Percentiles rank a stretch among this genome's conserved stretches.
phyloP scores from a whole-genome alignment of 1,140 invertebrate species.

The Drosophila ficusphila region DNA sequence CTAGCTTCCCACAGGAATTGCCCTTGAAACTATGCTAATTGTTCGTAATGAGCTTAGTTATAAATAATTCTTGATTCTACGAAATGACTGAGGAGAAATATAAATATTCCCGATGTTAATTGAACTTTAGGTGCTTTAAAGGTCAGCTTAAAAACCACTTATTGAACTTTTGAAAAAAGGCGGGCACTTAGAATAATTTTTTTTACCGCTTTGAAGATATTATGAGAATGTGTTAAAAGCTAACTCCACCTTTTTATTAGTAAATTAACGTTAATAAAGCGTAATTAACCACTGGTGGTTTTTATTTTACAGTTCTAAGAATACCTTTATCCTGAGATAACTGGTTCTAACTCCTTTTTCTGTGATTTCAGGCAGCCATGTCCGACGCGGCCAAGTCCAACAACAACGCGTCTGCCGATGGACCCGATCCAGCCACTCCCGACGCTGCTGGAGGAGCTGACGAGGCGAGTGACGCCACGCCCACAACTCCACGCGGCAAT shows the following conservation, averaged over 20 bases:
- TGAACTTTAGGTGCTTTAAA: background rate
- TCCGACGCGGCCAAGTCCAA: slow-evolving; percentile 65
- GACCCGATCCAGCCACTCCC: slow-evolving; percentile 9
- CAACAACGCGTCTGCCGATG: slow-evolving; percentile 51
- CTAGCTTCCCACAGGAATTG: background rate
- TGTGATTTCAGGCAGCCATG: slow-evolving; percentile 42
- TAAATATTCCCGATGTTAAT: background rate
- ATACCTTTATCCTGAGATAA: background rate
- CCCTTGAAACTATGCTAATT: background rate
- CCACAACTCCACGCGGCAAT: slow-evolving; percentile 45
- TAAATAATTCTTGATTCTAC: too few relatives aligned
- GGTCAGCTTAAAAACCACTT: too few relatives aligned
- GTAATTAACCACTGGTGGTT: too few relatives aligned
- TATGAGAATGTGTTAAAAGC: too few relatives aligned
- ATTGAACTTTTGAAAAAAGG: too few relatives aligned
- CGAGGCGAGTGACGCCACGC: slow-evolving; percentile 13
- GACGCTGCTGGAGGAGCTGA: slow-evolving; percentile 9
- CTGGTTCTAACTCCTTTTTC: background rate
- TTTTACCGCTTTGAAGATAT: too few relatives aligned
- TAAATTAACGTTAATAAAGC: too few relatives aligned
- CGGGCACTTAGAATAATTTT: too few relatives aligned
- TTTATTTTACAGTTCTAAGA: too few relatives aligned
- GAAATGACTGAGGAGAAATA: too few relatives aligned
- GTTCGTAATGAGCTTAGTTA: background rate
- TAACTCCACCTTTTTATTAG: too few relatives aligned